phyloP scores from a whole-genome alignment of 2,113 vertebrate genomes.

The Pteropus alecto region DNA sequence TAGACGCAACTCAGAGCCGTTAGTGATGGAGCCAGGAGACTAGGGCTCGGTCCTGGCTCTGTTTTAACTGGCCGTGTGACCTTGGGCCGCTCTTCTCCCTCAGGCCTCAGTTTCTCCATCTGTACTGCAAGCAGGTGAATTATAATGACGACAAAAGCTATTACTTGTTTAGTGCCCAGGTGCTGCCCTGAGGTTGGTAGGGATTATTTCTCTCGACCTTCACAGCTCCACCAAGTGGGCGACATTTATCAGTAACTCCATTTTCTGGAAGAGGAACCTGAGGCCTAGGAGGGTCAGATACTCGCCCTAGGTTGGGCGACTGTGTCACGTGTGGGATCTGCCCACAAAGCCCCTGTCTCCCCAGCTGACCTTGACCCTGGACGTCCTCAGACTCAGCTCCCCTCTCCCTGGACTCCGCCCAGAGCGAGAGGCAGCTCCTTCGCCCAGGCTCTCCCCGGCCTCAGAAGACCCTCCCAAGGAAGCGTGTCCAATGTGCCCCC shows the following conservation, averaged over 20 bases:
- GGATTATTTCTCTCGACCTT: not conserved
- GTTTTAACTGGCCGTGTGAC: not conserved
- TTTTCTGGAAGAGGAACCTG: not conserved
- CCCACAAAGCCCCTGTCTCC: no score
- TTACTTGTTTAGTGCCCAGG: not conserved
- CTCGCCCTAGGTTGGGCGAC: not conserved
- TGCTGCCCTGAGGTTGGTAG: not conserved
- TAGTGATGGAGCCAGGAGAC: no score
- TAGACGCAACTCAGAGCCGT: not conserved
- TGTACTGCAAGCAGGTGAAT: not conserved
- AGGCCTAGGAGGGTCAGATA: not conserved
- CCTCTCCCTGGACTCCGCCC: not conserved
- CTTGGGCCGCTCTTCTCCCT: not conserved
- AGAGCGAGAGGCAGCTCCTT: not conserved
- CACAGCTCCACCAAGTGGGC: no score
- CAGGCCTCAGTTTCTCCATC: not conserved
- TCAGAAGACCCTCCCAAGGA: fast-evolving
- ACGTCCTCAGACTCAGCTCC: not conserved
- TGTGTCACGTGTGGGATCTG: not conserved
- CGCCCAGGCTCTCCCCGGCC: not conserved
- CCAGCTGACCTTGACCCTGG: not conserved
- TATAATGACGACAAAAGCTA: not conserved
- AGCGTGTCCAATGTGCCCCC: fast-evolving
- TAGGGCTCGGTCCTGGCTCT: not conserved
- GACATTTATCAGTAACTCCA: not conserved